Base-by-base conservation (phyloP, 2,797 vertebrate genomes). In the Rhodeus uyekii region DNA sequence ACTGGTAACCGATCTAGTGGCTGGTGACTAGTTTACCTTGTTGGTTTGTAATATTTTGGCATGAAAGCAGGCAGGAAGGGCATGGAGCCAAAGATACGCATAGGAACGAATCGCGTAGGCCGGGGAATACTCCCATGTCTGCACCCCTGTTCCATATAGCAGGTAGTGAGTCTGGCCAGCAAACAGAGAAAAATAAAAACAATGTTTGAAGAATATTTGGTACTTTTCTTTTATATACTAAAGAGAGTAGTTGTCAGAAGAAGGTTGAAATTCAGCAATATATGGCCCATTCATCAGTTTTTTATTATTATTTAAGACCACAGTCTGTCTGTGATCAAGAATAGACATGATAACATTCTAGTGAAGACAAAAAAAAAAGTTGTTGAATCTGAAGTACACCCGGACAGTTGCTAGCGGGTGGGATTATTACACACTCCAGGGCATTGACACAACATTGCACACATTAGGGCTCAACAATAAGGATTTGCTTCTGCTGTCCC, bases 121-220 rank as follows among this genome's bases (percentile, higher is more conserved):
- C 0, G 98, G 98, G 22, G 98, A 99, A 86, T 99, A 99, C 77
- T 99, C 98, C 98, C 98, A 99, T 0, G 98, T 99, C 94, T 99
- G 98, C 94, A 99, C 97, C 18, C 98, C 98, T 86, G 94, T 96
- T 42, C 98, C 97, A 32, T 99, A 99, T 81, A 99, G 91, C 89
- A 99, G 94, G 94, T 96, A 99, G 93, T 99, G 98, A 84, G 96
- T 98, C 98, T 99, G 91, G 16, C 22, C 39, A 76, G 50, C 48
- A 77, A 64, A 9, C 39, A 64, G 0, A 48, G 22, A 63, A 27
- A 27, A 76, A 81, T 4, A 44, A 5, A 53, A 36, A 36, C 1
- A 38, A 9, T 12, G 8, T 7, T 74, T 60, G 16, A 60, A 60
- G 72, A 38, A 39, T 27, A 8, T 29, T 60, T 29, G 6, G 58